phyloP scores from a whole-genome alignment of 2,797 vertebrate genomes.

The Epinephelus coioides region DNA sequence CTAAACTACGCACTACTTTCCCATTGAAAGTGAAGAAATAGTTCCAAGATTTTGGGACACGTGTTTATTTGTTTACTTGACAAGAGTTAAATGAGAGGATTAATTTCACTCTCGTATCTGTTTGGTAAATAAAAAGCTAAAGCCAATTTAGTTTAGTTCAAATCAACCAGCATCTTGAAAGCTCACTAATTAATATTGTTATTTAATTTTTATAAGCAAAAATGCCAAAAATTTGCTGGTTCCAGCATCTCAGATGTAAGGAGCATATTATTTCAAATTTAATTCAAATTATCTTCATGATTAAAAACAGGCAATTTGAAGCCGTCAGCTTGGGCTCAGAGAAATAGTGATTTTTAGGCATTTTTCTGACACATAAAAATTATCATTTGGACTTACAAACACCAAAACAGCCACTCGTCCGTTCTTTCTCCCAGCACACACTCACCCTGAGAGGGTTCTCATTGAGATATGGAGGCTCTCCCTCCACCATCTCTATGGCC shows the following conservation, averaged over 20 bases:
- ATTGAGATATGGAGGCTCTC: slow-evolving; percentile 97
- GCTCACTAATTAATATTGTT: not conserved
- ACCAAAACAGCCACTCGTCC: not conserved
- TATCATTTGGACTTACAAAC: not conserved
- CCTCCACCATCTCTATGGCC: slow-evolving; percentile 99
- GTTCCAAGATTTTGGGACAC: rapidly evolving
- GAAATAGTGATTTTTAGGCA: not conserved
- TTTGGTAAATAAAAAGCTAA: not conserved
- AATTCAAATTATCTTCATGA: too few relatives aligned
- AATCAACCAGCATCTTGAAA: not conserved
- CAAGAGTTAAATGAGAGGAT: not conserved
- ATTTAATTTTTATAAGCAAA: not conserved
- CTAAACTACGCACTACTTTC: not conserved
- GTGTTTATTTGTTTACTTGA: not conserved
- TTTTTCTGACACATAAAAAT: not conserved
- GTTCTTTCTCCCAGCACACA: not conserved
- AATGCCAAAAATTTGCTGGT: not conserved
- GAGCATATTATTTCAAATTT: not conserved
- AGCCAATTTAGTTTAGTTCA: not conserved
- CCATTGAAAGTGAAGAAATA: not conserved
- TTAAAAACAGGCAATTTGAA: not conserved
- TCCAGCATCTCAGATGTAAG: not conserved
- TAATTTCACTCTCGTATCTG: not conserved
- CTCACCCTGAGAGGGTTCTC: slow-evolving; percentile 98
- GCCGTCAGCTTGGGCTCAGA: not conserved